These are phyloP conservation scores for Pristionchus fissidentatus DNA, from an alignment of 2,888 invertebrate species.

Conservation along the genomic window DNA sequence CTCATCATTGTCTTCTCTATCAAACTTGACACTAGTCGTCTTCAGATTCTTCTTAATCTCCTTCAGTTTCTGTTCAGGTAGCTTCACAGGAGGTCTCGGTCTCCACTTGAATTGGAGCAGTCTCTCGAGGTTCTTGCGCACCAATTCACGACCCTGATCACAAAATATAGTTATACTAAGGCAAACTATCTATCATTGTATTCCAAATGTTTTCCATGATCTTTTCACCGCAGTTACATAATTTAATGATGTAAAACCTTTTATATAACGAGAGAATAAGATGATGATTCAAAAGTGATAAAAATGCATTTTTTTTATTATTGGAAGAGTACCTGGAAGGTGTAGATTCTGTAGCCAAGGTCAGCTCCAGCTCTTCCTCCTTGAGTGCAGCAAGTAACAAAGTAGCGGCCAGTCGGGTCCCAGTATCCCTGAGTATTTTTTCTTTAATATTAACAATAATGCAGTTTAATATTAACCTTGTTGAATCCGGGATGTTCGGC, in stretches of 20 bases:
- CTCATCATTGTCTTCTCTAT: slow-evolving; percentile 86
- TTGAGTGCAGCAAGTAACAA: slow-evolving; percentile 92
- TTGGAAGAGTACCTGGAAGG: slow-evolving; percentile 84
- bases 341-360: slow-evolving; percentile 95
- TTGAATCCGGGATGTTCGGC: slow-evolving; percentile 67
- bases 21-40: slow-evolving; percentile 95
- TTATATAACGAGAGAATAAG: not conserved
- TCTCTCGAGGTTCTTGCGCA: slow-evolving; percentile 89
- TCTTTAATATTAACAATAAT: not conserved
- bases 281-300: not conserved
- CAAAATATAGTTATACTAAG: not conserved
- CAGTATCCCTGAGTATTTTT: slow-evolving; percentile 89
- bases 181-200: not conserved
- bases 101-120: slow-evolving; percentile 97
- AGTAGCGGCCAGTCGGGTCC: slow-evolving; percentile 98
- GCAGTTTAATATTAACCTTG: slow-evolving; percentile 49
- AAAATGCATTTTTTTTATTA: not conserved
- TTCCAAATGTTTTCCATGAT: not conserved
- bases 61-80: slow-evolving; percentile 86
- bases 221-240: not conserved
- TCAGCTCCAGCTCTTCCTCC: slow-evolving; percentile 83
- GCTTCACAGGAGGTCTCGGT: slow-evolving; percentile 89
- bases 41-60: slow-evolving; percentile 97
- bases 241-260: not conserved
- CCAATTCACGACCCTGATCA: slow-evolving; percentile 80